Evolutionary conservation across 1,140 invertebrate species (phyloP).

Genomic region (Ostrea denselamellosa): DNA sequence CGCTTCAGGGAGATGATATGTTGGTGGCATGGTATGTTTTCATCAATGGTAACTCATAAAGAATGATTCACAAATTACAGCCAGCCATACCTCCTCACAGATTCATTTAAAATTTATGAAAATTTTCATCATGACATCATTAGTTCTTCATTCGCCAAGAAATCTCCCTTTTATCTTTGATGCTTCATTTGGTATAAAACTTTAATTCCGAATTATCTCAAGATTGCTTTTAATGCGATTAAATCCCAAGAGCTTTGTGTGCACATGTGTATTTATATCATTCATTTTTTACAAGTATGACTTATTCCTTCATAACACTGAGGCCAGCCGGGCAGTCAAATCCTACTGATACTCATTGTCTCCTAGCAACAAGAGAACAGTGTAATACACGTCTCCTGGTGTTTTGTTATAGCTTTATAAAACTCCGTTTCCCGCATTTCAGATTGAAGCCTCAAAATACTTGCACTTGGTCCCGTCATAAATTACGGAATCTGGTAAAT

Average conservation of each 20-base stretch:
- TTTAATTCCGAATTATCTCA: slow-evolving; percentile 16
- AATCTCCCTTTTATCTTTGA: background rate
- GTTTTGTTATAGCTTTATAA: background rate
- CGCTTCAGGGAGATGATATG: background rate
- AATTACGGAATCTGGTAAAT: slow-evolving; percentile 7
- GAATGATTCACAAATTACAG: background rate
- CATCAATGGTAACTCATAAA: slow-evolving; percentile 27
- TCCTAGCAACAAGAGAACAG: background rate
- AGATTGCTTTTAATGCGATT: background rate
- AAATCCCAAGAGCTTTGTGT: background rate
- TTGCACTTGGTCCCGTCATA: background rate
- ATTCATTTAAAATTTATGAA: slow-evolving; percentile 37
- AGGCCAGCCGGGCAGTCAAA: too few relatives aligned
- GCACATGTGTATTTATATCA: too few relatives aligned
- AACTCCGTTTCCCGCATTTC: background rate
- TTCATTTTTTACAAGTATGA: too few relatives aligned
- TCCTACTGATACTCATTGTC: too few relatives aligned
- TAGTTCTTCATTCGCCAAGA: slow-evolving; percentile 15
- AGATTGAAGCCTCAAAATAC: background rate
- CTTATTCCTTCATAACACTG: too few relatives aligned
- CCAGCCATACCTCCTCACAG: background rate
- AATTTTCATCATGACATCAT: slow-evolving; percentile 17
- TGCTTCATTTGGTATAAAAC: slow-evolving; percentile 17
- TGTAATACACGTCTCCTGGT: background rate
- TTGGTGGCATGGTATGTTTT: slow-evolving; percentile 6